Evolutionary conservation across 1,140 invertebrate genomes (phyloP).

Genomic region (Lasioglossum albipes): DNA sequence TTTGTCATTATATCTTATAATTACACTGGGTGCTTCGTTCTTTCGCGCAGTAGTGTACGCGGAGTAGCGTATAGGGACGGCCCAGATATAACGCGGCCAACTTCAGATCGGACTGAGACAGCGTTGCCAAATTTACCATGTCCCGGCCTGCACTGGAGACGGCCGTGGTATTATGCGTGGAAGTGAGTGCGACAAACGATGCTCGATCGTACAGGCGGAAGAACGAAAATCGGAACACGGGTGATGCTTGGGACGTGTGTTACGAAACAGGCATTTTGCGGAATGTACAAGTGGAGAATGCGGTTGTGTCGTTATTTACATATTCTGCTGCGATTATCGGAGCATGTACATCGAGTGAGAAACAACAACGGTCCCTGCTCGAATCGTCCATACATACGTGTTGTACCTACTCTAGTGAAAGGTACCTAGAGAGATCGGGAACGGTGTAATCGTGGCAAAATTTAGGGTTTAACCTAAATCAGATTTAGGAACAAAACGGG

Average conservation of each 20-base stretch:
- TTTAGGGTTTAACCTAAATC: neutral
- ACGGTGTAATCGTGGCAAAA: neutral
- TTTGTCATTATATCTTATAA: too few species aligned
- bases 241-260: slow-evolving; percentile 20
- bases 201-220: slow-evolving; percentile 1
- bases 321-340: neutral
- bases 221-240: neutral
- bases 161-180: neutral
- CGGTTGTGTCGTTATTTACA: slow-evolving; percentile 34
- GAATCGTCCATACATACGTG: slow-evolving; percentile 25
- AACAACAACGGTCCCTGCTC: neutral
- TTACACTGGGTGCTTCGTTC: too few species aligned
- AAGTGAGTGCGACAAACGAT: slow-evolving; percentile 8
- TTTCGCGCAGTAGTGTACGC: too few species aligned
- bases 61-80: too few species aligned
- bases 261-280: slow-evolving; percentile 31
- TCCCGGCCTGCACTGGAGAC: too few species aligned
- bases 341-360: slow-evolving; percentile 24
- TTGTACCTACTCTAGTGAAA: neutral
- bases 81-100: too few species aligned
- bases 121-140: too few species aligned
- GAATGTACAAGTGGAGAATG: slow-evolving; percentile 31
- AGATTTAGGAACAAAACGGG: too few species aligned
- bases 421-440: slow-evolving; percentile 5
- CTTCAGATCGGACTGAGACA: too few species aligned